Evolutionary conservation across 2,797 vertebrate genomes (phyloP).

Genomic region (Pipistrellus pipistrellus): DNA sequence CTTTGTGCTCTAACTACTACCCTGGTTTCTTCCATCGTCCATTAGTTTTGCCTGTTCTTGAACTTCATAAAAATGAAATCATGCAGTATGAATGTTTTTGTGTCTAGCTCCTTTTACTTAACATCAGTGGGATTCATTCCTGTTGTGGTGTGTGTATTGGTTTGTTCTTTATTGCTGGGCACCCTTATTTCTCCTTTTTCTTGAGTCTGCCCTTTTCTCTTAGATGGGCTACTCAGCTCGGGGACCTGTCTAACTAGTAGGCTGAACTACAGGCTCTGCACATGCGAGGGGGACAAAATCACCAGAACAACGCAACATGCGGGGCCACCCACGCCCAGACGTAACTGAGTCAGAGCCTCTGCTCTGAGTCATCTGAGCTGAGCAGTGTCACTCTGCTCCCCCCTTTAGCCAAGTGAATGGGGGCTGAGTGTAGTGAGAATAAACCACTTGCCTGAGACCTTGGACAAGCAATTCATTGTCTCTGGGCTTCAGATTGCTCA

Average conservation of each 20-base stretch:
- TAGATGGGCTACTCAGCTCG: not conserved
- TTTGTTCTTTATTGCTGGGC: not conserved
- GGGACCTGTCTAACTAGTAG: not conserved
- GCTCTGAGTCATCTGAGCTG: not conserved
- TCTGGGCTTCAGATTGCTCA: not conserved
- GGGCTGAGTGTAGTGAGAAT: not conserved
- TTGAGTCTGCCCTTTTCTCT: not conserved
- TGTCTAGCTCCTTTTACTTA: not conserved
- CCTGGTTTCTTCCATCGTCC: not conserved
- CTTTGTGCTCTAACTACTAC: not conserved
- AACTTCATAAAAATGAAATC: conserved; percentile 11
- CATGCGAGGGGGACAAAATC: not conserved
- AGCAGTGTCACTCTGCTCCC: no score
- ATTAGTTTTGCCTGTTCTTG: conserved; percentile 7
- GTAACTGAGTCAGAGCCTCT: not conserved
- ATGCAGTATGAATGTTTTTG: not conserved
- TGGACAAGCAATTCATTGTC: not conserved
- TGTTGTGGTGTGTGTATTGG: not conserved
- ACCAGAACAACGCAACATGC: not conserved
- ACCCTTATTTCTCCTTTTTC: not conserved
- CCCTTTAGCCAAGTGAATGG: not conserved
- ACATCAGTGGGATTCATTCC: not conserved
- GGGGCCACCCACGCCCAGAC: not conserved
- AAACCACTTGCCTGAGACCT: not conserved
- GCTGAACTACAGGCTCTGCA: not conserved